A percentile compares a stretch with the other conserved stretches of the same genome.
These are phyloP conservation scores for Vidua chalybeata DNA, from an alignment of 2,113 vertebrate genomes.

Conservation along the genomic window DNA sequence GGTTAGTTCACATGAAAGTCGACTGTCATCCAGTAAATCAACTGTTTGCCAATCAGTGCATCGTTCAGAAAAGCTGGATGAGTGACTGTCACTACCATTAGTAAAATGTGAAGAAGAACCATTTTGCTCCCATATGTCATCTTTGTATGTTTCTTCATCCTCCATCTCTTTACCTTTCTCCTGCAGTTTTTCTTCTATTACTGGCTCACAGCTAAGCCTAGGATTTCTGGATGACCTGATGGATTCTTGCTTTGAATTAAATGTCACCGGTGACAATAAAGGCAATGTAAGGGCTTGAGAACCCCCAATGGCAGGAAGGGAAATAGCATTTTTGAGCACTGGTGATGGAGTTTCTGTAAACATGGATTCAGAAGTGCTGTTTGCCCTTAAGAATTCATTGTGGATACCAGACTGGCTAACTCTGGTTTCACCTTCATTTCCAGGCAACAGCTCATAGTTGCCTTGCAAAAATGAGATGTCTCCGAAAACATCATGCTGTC, in stretches of 20 bases:
- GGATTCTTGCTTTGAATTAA: constrained; percentile 83
- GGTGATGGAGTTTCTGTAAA: constrained; percentile 92
- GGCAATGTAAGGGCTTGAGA: constrained; percentile 94
- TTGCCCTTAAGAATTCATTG: constrained; percentile 87
- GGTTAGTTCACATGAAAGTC: constrained; percentile 77
- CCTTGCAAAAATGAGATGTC: constrained; percentile 98
- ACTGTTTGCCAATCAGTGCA: constrained; percentile 86
- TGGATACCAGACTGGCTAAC: constrained; percentile 79
- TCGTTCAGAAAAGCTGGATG: constrained; percentile 82
- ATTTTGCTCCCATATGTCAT: constrained; percentile 74
- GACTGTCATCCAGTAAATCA: constrained; percentile 86
- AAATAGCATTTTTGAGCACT: constrained; percentile 98
- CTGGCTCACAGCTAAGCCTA: constrained; percentile 78
- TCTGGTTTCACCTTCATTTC: constrained; percentile 77
- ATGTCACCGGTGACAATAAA: constrained; percentile 83
- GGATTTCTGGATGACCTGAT: constrained; percentile 77
- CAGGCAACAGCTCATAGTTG: constrained; percentile 92
- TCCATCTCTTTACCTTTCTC: constrained; percentile 75
- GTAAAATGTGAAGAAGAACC: constrained; percentile 73
- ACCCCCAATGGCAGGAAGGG: constrained; percentile 92
- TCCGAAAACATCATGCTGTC: constrained; percentile 92
- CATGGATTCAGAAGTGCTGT: constrained; percentile 92
- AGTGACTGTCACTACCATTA: constrained; percentile 79
- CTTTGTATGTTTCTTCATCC: constrained; percentile 75
- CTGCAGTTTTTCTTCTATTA: constrained; percentile 78